Evolutionary conservation across 2,113 vertebrate genomes (phyloP).

Genomic region (Vombatus ursinus): DNA sequence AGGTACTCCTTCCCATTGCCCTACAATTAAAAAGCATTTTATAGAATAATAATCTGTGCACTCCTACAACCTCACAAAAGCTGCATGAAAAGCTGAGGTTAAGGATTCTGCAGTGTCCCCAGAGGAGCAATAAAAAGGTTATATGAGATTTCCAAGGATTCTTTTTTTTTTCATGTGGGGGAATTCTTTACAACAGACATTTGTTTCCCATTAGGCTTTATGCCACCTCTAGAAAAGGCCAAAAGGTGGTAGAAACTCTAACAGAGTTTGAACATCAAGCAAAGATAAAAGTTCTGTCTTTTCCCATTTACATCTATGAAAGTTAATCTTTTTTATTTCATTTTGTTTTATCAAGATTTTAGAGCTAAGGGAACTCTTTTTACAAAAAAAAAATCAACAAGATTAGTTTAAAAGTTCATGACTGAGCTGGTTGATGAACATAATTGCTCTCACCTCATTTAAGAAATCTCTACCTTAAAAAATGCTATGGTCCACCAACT

Average conservation of each 20-base stretch:
- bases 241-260: constrained; percentile 36
- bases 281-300: background rate
- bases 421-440: constrained; percentile 52
- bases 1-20: background rate
- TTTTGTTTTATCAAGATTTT: constrained; percentile 47
- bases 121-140: constrained; percentile 37
- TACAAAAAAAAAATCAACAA: constrained; percentile 39
- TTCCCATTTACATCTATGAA: background rate
- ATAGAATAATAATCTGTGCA: constrained; percentile 10
- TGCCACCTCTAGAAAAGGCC: constrained; percentile 7
- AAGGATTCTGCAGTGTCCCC: constrained; percentile 44
- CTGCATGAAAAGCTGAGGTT: constrained; percentile 51
- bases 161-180: constrained; percentile 44
- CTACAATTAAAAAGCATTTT: constrained; percentile 31
- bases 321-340: background rate
- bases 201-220: constrained; percentile 61
- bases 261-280: constrained; percentile 24
- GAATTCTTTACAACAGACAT: constrained; percentile 52
- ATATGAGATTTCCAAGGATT: constrained; percentile 38
- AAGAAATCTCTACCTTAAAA: constrained; percentile 50
- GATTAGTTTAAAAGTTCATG: constrained; percentile 65
- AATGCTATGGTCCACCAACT: constrained; percentile 18
- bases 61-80: background rate
- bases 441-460: constrained; percentile 64
- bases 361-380: constrained; percentile 8